phyloP scores from a whole-genome alignment of 1,140 invertebrate species.

The Augochlora pura region DNA sequence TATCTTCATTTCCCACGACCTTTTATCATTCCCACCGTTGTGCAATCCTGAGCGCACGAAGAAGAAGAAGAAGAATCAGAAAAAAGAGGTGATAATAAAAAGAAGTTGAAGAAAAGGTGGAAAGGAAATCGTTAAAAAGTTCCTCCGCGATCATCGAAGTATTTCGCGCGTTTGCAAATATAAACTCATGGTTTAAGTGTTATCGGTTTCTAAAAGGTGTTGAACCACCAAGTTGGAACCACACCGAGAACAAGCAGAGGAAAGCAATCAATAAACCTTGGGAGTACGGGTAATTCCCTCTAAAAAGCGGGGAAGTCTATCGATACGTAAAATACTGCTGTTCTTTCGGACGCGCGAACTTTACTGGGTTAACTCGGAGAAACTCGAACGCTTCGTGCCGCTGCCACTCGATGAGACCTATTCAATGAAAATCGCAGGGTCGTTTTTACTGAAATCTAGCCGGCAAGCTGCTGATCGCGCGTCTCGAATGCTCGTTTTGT shows the following conservation, averaged over 20 bases:
- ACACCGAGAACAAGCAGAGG: not conserved
- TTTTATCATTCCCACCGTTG: not conserved
- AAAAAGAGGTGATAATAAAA: no score
- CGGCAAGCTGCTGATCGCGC: no score
- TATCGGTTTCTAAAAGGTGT: not conserved
- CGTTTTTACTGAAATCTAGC: not conserved
- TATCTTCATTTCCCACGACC: not conserved
- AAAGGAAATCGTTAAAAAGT: not conserved
- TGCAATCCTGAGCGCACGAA: no score
- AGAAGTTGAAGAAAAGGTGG: no score
- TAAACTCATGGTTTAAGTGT: not conserved
- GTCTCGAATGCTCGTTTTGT: no score
- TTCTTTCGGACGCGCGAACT: not conserved
- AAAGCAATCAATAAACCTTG: not conserved
- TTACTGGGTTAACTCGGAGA: not conserved
- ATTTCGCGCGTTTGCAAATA: not conserved
- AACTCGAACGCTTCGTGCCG: not conserved
- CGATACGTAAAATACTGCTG: conserved; percentile 1
- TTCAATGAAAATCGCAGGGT: not conserved
- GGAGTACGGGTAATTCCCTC: not conserved
- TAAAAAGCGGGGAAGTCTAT: not conserved
- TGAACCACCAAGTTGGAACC: not conserved
- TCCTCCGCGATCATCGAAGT: not conserved
- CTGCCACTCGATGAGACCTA: not conserved
- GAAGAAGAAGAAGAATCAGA: no score